Evolutionary conservation across 2,797 vertebrate species (phyloP), one percentile per base, ranked within the genome.

Genomic region (Clangula hyemalis): DNA sequence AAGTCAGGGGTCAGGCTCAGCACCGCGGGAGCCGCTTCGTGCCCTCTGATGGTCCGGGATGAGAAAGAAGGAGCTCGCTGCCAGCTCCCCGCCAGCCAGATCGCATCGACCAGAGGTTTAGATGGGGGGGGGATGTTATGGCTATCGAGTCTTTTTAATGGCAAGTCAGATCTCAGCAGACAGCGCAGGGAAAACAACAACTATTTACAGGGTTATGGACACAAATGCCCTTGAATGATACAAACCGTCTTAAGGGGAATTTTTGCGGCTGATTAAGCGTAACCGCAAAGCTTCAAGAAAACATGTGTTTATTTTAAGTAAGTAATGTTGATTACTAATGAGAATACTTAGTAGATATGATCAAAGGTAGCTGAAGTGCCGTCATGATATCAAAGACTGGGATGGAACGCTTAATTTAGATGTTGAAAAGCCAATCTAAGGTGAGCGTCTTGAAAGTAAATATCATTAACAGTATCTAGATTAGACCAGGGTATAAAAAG

Each of bases 301-400:
- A 96, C 94, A 97, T 96, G 93, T 96, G 95, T 96, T 96, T 97
- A 97, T 97, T 97, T 97, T 96, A 97, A 97, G 95, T 96, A 97
- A 96, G 95, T 94, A 93, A 97, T 96, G 95, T 96, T 97, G 95
- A 96, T 97, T 96, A 96, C 95, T 96, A 96, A 96, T 97, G 96
- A 94, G 95, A 94, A 95, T 94, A 95, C 95, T 97, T 96, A 96
- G 96, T 95, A 97, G 96, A 97, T 97, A 97, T 86, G 96, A 97
- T 96, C 95, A 97, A 97, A 97, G 95, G 95, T 97, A 97, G 91
- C 89, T 91, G 95, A 93, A 96, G 93, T 95, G 94, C 95, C 94
- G 89, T 96, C 95, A 95, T 96, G 95, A 96, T 97, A 96, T 96
- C 95, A 96, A 97, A 97, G 96, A 94, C 95, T 95, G 94, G 90